Evolutionary conservation across 2,797 vertebrate species (phyloP), one percentile per base, ranked within the genome.

Genomic region (Iguana delicatissima): DNA sequence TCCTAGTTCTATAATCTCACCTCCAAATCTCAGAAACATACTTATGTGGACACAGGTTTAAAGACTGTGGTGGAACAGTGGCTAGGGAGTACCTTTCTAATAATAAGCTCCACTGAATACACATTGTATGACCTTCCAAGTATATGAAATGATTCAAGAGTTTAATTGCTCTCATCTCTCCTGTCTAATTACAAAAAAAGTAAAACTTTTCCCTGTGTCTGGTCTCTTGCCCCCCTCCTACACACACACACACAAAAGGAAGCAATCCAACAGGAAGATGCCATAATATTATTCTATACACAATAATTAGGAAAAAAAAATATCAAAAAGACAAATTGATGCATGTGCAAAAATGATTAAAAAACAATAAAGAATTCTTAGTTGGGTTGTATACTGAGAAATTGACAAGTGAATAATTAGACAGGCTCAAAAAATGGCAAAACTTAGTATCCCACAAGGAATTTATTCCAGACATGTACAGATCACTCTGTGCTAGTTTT

Each of bases 41-140:
- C 46, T 85, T 52, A 55, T 73, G 32, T 35, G 32, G n/a, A 7
- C 18, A n/a, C 2, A 10, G 6, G 29, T 52, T 85, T 73, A n/a
- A 32, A 73, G 18, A 52, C 2, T 35, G 46, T 72, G 32, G 29
- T 35, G 29, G 3, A 84, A 84, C 79, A 81, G 9, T 84, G 42
- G 92, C 94, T 91, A 93, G 90, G 91, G 52, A 86, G 32, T 90
- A 83, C 95, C 13, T 87, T 94, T 52, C 14, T n/a, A 91, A 90
- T 84, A 0, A 0, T 38, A 73, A 22, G 16, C 22, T 77, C 20
- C 89, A n/a, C 38, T 93, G 62, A 87, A 32, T 69, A 79, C 76
- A 8, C 84, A 81, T 0, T 84, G 20, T 82, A 20, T 87, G 55
- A 90, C 83, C 35, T 8, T 84, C 89, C 35, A 77, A 32, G 86